Base-by-base conservation (phyloP, 2,113 vertebrate species). In the Speoplatyrhinus poulsoni region DNA sequence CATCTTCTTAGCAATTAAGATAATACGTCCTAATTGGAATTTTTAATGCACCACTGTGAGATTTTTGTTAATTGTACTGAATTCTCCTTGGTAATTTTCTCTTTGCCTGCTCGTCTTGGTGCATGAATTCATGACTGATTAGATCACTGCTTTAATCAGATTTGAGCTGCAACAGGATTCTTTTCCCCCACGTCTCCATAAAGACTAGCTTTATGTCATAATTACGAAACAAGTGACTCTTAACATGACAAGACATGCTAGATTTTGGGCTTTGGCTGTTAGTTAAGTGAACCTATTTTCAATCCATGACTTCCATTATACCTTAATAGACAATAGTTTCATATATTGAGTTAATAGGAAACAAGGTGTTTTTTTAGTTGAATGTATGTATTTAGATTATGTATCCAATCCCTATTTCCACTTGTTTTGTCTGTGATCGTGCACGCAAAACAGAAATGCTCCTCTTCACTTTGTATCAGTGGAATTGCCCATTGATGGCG, bases 11-110 rank as follows among this genome's bases (percentile, higher is more conserved):
- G 86, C 89, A 89, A 91, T 92, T 92, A 92, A 89, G 88, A 90
- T 91, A 91, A 91, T 92, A 92, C 83, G 86, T 86, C 85, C 82
- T 92, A 90, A 92, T 92, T 91, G 90, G 84, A 90, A 86, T 90
- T 91, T 91, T 88, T 91, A 90, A 91, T 91, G 85, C 84, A 89
- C 82, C 82, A 82, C 90, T 82, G 86, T 88, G 89, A 91, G 88
- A 90, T 88, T 91, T 90, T 88, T 87, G 87, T 88, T 90, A 90
- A 92, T 90, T 90, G 86, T 76, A 77, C 84, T 77, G 86, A 87
- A 88, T 88, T 89, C 88, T 91, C 88, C 57, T 80, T 76, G 78
- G 86, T 87, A 84, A 87, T 90, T 88, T 90, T 81, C 82, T 70
- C 83, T 85, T 82, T 87, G 77, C 86, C 72, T 79, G 77, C 86